A percentile compares a stretch with the other conserved stretches of the same genome.
phyloP scores from a whole-genome alignment of 2,888 invertebrate genomes.

The Drosophila kanekoi region DNA sequence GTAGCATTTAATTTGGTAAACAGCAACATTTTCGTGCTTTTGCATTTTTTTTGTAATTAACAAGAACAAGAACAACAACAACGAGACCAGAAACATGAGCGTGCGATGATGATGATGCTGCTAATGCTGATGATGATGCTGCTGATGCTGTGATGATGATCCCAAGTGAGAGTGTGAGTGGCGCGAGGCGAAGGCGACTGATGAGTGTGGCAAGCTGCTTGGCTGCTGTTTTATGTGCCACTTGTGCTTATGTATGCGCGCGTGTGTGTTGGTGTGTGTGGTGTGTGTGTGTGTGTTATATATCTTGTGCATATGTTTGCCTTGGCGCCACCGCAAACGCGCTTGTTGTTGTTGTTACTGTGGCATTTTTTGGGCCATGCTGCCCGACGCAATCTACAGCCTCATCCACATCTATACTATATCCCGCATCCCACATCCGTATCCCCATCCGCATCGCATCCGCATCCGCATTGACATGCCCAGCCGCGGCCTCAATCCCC shows the following conservation, averaged over 20 bases:
- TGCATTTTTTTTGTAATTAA: conserved; percentile 80
- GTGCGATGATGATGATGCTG: conserved; percentile 27
- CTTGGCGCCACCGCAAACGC: conserved; percentile 47
- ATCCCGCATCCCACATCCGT: not conserved
- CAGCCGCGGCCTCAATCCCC: conserved; percentile 32
- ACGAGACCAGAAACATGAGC: conserved; percentile 27
- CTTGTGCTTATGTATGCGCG: conserved; percentile 25
- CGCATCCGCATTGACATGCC: not conserved
- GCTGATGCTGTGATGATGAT: conserved; percentile 1
- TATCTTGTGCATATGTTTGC: conserved; percentile 64
- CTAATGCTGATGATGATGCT: conserved; percentile 11
- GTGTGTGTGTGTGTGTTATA: conserved; percentile 12
- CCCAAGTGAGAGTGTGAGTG: conserved; percentile 3
- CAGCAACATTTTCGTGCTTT: conserved; percentile 79
- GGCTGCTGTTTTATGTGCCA: conserved; percentile 53
- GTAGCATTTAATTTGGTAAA: conserved; percentile 81
- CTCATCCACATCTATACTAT: not conserved
- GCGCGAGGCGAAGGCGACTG: conserved; percentile 37
- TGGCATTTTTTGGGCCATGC: conserved; percentile 39
- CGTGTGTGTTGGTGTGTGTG: conserved; percentile 16
- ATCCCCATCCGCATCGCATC: conserved; percentile 7
- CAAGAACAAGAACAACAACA: conserved; percentile 47
- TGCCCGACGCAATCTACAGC: conserved; percentile 36
- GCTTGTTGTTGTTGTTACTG: conserved; percentile 42
- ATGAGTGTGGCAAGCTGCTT: conserved; percentile 52